Evolutionary conservation across 2,888 invertebrate genomes (phyloP).

Genomic region (Lumbricus terrestris): DNA sequence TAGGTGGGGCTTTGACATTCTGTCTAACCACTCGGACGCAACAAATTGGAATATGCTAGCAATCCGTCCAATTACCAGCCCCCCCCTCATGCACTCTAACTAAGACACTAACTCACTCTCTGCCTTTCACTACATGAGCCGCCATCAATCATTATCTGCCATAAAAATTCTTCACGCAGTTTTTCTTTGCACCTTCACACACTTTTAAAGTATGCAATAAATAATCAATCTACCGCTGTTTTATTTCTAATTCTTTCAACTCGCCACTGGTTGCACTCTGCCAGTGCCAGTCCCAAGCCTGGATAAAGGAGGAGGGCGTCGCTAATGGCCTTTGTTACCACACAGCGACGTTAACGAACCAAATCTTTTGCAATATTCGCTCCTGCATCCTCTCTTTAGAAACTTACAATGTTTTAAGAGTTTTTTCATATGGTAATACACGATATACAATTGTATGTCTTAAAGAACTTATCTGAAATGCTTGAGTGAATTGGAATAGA

Average conservation of each 20-base stretch:
- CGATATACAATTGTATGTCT: no score
- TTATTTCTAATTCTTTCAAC: not conserved
- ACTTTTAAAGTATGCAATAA: not conserved
- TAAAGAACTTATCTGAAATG: no score
- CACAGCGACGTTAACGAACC: no score
- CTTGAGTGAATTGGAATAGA: no score
- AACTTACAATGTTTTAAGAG: not conserved
- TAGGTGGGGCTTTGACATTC: conserved; percentile 7
- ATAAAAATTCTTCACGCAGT: not conserved
- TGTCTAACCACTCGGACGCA: not conserved
- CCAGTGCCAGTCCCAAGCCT: no score
- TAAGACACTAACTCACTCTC: not conserved
- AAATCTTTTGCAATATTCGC: not conserved
- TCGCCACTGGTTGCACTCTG: no score
- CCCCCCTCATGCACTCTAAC: not conserved
- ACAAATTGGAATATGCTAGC: not conserved
- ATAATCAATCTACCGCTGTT: not conserved
- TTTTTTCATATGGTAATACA: no score
- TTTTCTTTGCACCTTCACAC: not conserved
- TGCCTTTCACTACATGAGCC: not conserved
- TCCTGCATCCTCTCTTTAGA: not conserved
- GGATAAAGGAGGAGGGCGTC: no score
- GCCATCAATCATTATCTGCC: not conserved
- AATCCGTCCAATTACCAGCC: not conserved
- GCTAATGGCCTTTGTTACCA: no score